These are phyloP conservation scores for Cynopterus brachyotis DNA, from an alignment of 2,113 vertebrate genomes.

Conservation along the genomic window DNA sequence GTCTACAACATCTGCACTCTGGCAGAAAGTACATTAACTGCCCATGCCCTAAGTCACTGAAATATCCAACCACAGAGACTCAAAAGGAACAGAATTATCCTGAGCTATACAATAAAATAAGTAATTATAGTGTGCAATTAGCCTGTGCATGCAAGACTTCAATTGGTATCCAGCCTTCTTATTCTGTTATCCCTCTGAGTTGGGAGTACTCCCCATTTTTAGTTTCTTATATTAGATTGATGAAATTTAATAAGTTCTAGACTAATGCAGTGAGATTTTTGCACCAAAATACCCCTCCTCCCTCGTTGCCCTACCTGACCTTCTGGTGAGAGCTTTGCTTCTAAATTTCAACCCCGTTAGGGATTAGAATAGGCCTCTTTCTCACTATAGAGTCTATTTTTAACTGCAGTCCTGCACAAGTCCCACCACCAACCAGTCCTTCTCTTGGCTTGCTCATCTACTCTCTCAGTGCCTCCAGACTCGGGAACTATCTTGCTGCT, in stretches of 20 bases:
- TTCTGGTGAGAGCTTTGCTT: background rate
- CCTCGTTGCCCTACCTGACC: too few relatives aligned
- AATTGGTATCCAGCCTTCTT: background rate
- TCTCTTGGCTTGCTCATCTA: background rate
- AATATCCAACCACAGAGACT: constrained; percentile 18
- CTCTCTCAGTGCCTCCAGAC: background rate
- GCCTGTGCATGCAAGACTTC: constrained; percentile 19
- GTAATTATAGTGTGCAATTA: constrained; percentile 14
- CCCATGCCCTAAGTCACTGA: background rate
- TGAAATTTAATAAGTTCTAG: background rate
- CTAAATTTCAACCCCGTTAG: background rate
- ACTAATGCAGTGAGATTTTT: background rate
- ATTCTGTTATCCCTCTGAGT: background rate
- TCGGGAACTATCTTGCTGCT: background rate
- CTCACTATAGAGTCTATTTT: background rate
- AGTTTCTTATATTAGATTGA: background rate
- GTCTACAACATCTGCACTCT: background rate
- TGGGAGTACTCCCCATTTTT: background rate
- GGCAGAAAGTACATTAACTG: constrained; percentile 35
- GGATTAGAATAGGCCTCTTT: background rate
- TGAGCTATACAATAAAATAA: constrained; percentile 14
- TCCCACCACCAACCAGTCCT: background rate
- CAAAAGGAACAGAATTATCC: constrained; percentile 28
- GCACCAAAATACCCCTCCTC: background rate
- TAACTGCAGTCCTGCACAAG: background rate